Conservation (phyloP, 1,140 invertebrate species). For the Calycopis cecrops region DNA sequence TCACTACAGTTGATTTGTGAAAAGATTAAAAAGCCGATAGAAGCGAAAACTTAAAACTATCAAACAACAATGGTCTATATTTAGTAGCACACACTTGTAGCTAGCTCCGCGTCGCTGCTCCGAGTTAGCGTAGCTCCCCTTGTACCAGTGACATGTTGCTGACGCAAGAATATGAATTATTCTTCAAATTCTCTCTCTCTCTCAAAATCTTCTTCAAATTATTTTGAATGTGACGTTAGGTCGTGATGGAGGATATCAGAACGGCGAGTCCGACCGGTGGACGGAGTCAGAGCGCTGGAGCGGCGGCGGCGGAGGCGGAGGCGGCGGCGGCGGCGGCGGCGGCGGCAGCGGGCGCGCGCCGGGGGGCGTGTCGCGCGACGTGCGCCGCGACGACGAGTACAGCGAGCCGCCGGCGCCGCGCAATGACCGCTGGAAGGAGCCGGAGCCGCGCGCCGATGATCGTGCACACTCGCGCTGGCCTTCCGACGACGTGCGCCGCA, state of each 20-base stretch:
- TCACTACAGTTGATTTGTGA: no score
- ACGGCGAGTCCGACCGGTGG: conserved; percentile 65
- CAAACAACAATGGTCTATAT: no score
- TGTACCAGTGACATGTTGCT: no score
- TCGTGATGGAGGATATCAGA: conserved; percentile 69
- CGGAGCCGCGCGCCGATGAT: conserved; percentile 69
- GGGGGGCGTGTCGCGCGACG: conserved; percentile 48
- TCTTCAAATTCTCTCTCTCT: no score
- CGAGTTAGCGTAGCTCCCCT: no score
- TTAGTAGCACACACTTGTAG: no score
- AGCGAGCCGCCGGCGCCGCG: conserved; percentile 71
- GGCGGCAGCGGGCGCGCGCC: conserved; percentile 60
- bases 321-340: conserved; percentile 36
- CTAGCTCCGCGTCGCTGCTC: no score
- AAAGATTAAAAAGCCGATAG: no score
- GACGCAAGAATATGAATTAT: no score
- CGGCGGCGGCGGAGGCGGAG: conserved; percentile 31
- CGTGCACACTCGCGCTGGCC: conserved; percentile 70
- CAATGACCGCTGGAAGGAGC: conserved; percentile 88
- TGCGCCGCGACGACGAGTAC: conserved; percentile 65
- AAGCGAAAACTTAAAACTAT: no score
- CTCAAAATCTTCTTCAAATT: no score
- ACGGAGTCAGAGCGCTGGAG: conserved; percentile 50
- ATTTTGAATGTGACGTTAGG: conserved; percentile 25
- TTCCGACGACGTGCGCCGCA: conserved; percentile 72